phyloP scores from a whole-genome alignment of 2,113 vertebrate genomes.

The Boleophthalmus pectinirostris region DNA sequence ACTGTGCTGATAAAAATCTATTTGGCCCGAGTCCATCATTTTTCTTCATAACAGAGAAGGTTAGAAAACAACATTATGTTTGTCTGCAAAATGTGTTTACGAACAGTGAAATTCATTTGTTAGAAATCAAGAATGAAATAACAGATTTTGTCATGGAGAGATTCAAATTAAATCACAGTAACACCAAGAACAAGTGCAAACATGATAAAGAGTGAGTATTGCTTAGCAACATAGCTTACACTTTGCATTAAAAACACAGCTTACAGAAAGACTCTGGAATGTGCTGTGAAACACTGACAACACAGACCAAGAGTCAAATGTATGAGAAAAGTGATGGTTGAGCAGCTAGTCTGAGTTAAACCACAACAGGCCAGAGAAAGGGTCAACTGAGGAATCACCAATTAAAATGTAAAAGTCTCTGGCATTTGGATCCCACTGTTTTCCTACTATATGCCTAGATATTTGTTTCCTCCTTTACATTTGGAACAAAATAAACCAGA shows the following conservation, averaged over 20 bases:
- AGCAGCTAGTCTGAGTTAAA: neutral
- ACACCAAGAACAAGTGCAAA: slow-evolving; percentile 56
- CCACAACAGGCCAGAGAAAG: too few species aligned
- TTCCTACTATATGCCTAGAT: too few species aligned
- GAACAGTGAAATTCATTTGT: slow-evolving; percentile 9
- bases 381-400: too few species aligned
- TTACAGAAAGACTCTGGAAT: slow-evolving; percentile 55
- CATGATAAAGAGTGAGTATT: slow-evolving; percentile 45
- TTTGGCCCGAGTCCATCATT: slow-evolving; percentile 96
- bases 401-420: too few species aligned
- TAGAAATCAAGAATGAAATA: slow-evolving; percentile 26
- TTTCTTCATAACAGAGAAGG: slow-evolving; percentile 77
- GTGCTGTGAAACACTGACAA: slow-evolving; percentile 40
- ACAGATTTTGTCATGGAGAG: slow-evolving; percentile 31
- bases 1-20: slow-evolving; percentile 95
- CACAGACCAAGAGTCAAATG: slow-evolving; percentile 35
- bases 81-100: neutral
- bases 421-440: too few species aligned
- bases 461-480: too few species aligned
- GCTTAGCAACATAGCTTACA: slow-evolving; percentile 36
- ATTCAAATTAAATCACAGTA: slow-evolving; percentile 20
- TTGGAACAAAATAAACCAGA: too few species aligned
- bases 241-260: slow-evolving; percentile 41
- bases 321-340: slow-evolving; percentile 16
- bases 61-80: slow-evolving; percentile 9